Base-by-base conservation (phyloP, 2,888 invertebrate species). In the Celastrina argiolus region DNA sequence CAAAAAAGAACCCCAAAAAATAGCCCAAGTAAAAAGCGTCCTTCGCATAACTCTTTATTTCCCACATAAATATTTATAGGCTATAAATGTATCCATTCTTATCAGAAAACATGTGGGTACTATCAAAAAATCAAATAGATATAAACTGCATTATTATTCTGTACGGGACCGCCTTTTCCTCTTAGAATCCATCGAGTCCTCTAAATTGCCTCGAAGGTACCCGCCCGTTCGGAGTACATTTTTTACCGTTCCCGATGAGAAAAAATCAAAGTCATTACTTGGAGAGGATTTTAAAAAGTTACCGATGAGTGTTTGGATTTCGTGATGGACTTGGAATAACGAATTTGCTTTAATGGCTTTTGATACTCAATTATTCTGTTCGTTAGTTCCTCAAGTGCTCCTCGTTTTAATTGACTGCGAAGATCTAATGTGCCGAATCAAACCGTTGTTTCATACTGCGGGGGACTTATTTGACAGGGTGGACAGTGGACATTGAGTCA, bases 81-180 rank as follows among this genome's bases (percentile, higher is more conserved):
- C 58, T n/a, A 58, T 58, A 31, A 58, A 59, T 36, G 34, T 59
- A 34, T 18, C 22, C 59, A 18, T 59, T 59, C 31, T 36, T 59
- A 59, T 59, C 59, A 59, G 59, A 59, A 59, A 59, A 59, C 59
- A 34, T 59, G 59, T 59, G 59, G 59, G 59, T 31, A 59, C 31
- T 59, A 59, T 59, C 59, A 59, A 59, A 59, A 51, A 59, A 59
- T 59, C 59, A 59, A 36, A 36, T 22, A 59, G 59, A 59, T 59
- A 59, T 59, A 59, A 36, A 59, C 36, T 59, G 34, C 59, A 59
- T 59, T 59, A 59, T 59, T 59, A 59, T 59, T 59, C 59, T 59
- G 59, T 16, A 18, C 59, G 16, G 36, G 36, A 16, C 59, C 59
- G 59, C 59, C 31, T 59, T 59, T 59, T 59, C 59, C 31, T 59